Evolutionary conservation across 2,888 invertebrate genomes (phyloP), one percentile per base, ranked within the genome.

Genomic region (Tigriopus californicus): DNA sequence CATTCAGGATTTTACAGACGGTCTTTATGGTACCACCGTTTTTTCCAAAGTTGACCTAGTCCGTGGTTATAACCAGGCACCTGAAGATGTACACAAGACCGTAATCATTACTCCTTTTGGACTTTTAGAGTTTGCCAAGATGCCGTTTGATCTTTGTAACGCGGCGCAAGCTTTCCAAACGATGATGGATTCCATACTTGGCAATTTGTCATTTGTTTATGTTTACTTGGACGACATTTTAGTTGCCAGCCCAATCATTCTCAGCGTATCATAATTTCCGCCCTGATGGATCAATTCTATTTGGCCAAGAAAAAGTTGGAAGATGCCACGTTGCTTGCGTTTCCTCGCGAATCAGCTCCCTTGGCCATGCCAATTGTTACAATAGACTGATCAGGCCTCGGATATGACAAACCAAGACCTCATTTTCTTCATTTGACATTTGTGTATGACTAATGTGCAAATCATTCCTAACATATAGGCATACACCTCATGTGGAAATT

Each of bases 111-210:
- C 70, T 1, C 69, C 70, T 1, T 67, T 70, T 59, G 70, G 69
- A 4, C 61, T 70, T 5, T 71, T 66, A 55, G 68, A 72, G 60
- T 70, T 68, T 58, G 57, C 64, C 0, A 59, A 55, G 1, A 70
- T 70, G 68, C 54, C 65, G 40, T 71, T 71, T 33, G 71, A 71
- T 1, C 64, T 72, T 0, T 52, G 70, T 1, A 72, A 73, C 60
- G 70, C 72, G 1, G 68, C 67, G 1, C 69, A 72, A 61, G 69
- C 70, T 0, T 72, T 72, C 62, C 68, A 70, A 58, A 64, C 69
- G 8, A 3, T 33, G 40, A 67, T 72, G 12, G 67, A 71, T 41
- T 25, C 40, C 15, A 57, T 64, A 13, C 40, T 59, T 6, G 33
- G 61, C 47, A 65, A 65, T 12, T 55, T 68, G 1, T 67, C 68